Evolutionary conservation across 2,797 vertebrate species (phyloP), one percentile per base, ranked within the genome.

Genomic region (Lepidocolaptes lacrymiger): DNA sequence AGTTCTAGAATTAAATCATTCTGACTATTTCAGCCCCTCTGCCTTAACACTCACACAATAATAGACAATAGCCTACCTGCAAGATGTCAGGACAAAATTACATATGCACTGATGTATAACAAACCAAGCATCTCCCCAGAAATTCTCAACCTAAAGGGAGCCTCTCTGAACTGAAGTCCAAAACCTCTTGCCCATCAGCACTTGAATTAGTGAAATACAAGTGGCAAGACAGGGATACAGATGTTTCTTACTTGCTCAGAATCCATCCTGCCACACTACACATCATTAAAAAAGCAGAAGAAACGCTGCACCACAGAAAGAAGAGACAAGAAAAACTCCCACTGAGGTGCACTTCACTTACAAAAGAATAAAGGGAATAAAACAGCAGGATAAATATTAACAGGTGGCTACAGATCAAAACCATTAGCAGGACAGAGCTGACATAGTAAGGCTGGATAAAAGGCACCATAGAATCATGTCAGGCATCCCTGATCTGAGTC

Each of bases 301-400:
- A 69, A 78, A 82, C 73, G 52, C 7, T 32, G 36, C 39, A 62
- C 30, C 0, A 0, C 43, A 64, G 84, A 88, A 54, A 82, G 48
- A 71, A 63, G 63, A 76, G 64, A 63, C 2, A 12, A 36, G 39
- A 51, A 76, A 78, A 77, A 55, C n/a, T 37, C 56, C 62, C 63
- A 4, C 22, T 0, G 12, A 75, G 74, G 52, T 8, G 24, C 2
- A 0, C 74, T 68, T 26, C 59, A 37, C 71, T 52, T 46, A 67
- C 16, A 63, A 76, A 74, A 83, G 44, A 89, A 83, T n/a, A 79
- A 68, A 19, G 26, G 63, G 89, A 94, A 88, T 67, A 41, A 30
- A 74, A 26, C 49, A 82, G 67, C 51, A 85, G 48, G 80, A 63
- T 91, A 69, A 88, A 94, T 82, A 91, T 90, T 56, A 85, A 91